Evolutionary conservation across 2,113 vertebrate species (phyloP), one percentile per base, ranked within the genome.

Genomic region (Trinectes maculatus): DNA sequence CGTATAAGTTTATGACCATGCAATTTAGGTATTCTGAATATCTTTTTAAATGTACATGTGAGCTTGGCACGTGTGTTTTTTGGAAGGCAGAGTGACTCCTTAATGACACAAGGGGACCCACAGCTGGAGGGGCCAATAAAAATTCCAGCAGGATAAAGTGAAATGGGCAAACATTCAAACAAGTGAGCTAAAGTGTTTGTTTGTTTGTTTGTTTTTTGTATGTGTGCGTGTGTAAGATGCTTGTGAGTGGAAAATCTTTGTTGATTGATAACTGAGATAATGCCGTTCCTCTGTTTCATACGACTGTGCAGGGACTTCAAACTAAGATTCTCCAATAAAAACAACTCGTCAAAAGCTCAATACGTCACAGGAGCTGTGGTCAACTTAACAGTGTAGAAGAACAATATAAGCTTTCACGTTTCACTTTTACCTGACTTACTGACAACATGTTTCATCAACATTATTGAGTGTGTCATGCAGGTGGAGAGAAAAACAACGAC

Each of bases 401-500:
- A 43, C 40, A 21, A 42, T 16, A 19, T 4, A 13, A 8, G 3
- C 7, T 37, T 18, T 40, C 13, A 40, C 16, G 15, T 31, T 5
- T 5, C 8, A 8, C 29, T 31, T 31, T 31, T 31, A 8, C 29
- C 13, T 33, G 31, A 15, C 34, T 37, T 3, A 9, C 12, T 13
- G 4, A 47, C 22, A 25, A 15, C 1, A 37, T n/a, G 39, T 47
- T 57, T 29, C 13, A 2, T 29, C 9, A 29, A 40, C 16, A 9
- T 25, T 7, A 29, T 47, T 57, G 4, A 19, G 39, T 29, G 42
- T 57, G 64, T 61, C 19, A 18, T 24, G 29, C 48, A 65, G 60
- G 48, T 58, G 28, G 12, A 37, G 46, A 73, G 71, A 37, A 31
- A 25, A 59, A 66, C 71, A 63, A 16, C 44, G 3, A 16, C 57